Conservation (phyloP, 2,797 vertebrate species). For the Hephaestus fuliginosus region DNA sequence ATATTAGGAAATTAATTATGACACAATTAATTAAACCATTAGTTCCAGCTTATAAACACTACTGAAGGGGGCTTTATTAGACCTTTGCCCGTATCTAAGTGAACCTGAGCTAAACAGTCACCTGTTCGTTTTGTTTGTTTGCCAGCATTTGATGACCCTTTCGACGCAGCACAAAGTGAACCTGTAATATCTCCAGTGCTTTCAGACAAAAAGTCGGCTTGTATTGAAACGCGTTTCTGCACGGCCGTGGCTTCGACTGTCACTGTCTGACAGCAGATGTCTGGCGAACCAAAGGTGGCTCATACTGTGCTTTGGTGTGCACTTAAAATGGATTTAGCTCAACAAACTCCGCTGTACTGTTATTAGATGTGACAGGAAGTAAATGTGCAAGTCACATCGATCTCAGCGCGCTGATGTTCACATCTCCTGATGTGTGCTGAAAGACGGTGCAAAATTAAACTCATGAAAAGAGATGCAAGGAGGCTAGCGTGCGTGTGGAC, state of each 20-base stretch:
- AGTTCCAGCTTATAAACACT: not conserved
- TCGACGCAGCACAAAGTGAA: slow-evolving; percentile 10
- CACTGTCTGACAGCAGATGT: slow-evolving; percentile 42
- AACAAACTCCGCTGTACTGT: slow-evolving; percentile 31
- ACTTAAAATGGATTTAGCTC: slow-evolving; percentile 47
- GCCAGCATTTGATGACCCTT: slow-evolving; percentile 12
- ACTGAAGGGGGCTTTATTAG: not conserved
- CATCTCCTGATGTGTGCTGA: slow-evolving; percentile 25
- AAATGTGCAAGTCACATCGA: slow-evolving; percentile 54
- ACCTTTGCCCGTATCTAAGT: not conserved
- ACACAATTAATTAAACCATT: not conserved
- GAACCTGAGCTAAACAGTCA: slow-evolving; percentile 45
- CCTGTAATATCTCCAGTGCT: slow-evolving; percentile 20
- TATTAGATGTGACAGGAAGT: slow-evolving; percentile 57
- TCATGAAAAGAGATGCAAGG: slow-evolving; percentile 8
- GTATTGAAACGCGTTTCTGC: slow-evolving; percentile 5
- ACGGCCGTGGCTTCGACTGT: slow-evolving; percentile 24
- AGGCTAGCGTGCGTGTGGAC: not conserved
- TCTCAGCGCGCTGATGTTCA: slow-evolving; percentile 10
- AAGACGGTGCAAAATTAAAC: slow-evolving; percentile 40
- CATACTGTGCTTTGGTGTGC: slow-evolving; percentile 29
- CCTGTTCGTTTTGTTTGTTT: slow-evolving; percentile 13
- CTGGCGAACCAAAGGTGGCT: slow-evolving; percentile 31
- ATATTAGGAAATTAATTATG: not conserved
- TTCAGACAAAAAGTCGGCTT: not conserved